Evolutionary conservation across 2,797 vertebrate species (phyloP).

Genomic region (Sebastolobus altivelis): DNA sequence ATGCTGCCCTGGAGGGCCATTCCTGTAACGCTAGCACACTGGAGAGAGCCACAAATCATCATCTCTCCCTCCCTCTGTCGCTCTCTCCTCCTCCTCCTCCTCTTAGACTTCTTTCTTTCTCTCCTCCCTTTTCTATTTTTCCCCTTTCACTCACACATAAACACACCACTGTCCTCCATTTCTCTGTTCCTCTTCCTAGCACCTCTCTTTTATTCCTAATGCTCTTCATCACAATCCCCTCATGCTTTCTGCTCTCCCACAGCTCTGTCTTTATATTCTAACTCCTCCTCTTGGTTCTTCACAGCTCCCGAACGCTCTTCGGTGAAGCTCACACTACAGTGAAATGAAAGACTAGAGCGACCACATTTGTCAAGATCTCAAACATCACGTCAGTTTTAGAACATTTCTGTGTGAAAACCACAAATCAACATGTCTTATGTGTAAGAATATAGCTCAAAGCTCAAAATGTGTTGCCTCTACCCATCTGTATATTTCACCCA

Average conservation of each 20-base stretch:
- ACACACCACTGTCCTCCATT: slow-evolving; percentile 4
- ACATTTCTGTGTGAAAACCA: slow-evolving; percentile 31
- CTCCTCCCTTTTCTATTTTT: not conserved
- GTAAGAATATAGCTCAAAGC: not conserved
- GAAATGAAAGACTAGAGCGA: slow-evolving; percentile 8
- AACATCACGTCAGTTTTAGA: slow-evolving; percentile 31
- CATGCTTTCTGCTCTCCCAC: slow-evolving; percentile 52
- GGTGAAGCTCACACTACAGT: slow-evolving; percentile 3
- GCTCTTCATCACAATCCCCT: slow-evolving; percentile 46
- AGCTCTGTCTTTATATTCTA: slow-evolving; percentile 45
- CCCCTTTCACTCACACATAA: not conserved
- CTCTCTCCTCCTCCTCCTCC: slow-evolving; percentile 27
- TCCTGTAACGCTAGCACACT: slow-evolving; percentile 85
- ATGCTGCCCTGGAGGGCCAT: slow-evolving; percentile 87
- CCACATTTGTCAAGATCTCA: slow-evolving; percentile 22
- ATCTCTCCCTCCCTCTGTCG: slow-evolving; percentile 50
- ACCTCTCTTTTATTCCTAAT: slow-evolving; percentile 42
- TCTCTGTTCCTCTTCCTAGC: slow-evolving; percentile 16
- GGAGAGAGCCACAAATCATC: slow-evolving; percentile 86
- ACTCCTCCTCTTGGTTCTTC: slow-evolving; percentile 23
- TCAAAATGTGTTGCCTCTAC: not conserved
- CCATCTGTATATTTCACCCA: not conserved
- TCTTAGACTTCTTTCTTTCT: slow-evolving; percentile 47
- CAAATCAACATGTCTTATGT: slow-evolving; percentile 3
- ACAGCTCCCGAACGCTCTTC: slow-evolving; percentile 23